Base-by-base conservation (phyloP, 2,113 vertebrate genomes). In the Neotragus pygmaeus region DNA sequence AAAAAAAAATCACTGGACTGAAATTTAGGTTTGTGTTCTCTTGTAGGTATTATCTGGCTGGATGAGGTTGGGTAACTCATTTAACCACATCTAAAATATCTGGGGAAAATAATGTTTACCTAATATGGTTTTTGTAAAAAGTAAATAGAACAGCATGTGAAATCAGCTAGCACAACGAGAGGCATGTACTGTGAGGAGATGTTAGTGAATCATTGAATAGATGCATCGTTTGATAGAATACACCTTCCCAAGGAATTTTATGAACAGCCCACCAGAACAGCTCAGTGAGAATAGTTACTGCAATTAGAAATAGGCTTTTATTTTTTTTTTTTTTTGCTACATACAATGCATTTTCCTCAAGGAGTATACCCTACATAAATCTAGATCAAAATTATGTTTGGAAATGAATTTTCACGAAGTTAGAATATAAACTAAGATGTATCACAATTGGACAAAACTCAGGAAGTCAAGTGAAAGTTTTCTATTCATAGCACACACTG, bases 401-500 rank as follows among this genome's bases (percentile, higher is more conserved):
- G 11, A 27, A 85, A 88, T 86, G 33, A 66, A 93, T 93, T 96
- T 94, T 97, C 49, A 88, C 82, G 83, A 94, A 84, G 83, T 89
- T 97, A 60, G 43, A 51, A 66, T 93, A 64, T 62, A 94, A 96
- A 88, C 77, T 94, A 93, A 88, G 51, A 95, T 64, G 53, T 57
- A 57, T 94, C 88, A 95, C 91, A 91, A 95, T 66, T 90, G 90
- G 60, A 93, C 36, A 97, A 93, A 95, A 89, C 73, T 73, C 93
- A 95, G 73, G 86, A 94, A 97, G 49, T 97, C 83, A 91, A 92
- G 85, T 58, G 28, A 49, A 97, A 93, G 88, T 89, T 96, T 97
- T 96, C 95, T 97, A 90, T 96, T 96, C 86, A 77, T 91, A 88
- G 86, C 49, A 82, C 53, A 94, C n/a, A 25, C 55, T 75, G 90